Evolutionary conservation across 1,140 invertebrate species (phyloP), one percentile per base, ranked within the genome.

Genomic region (Batillaria attramentaria): DNA sequence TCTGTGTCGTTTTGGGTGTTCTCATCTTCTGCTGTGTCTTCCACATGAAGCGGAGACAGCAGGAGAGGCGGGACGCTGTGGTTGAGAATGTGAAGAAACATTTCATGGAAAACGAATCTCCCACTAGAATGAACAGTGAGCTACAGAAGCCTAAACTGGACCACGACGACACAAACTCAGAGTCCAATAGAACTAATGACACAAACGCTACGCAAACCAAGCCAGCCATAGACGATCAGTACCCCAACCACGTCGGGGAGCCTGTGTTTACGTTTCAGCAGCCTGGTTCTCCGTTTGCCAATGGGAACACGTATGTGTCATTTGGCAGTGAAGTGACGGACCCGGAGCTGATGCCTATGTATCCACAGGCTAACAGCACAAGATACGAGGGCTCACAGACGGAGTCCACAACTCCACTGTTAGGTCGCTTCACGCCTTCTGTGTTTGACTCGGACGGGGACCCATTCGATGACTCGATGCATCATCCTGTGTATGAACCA

Each of bases 251-350:
- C 54, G 77, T 76, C 8, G 31, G 60, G 4, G 79, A 80, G 62
- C 79, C 79, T 33, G 28, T 73, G 18, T 81, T 79, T 74, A 79
- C 81, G 54, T 65, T 79, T 60, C 75, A 84, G 57, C 76, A 79
- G 46, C 73, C 79, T 28, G 72, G 69, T 35, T 81, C 83, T 13
- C 68, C 74, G 33, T 68, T 80, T 54, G 65, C 33, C 57, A 84
- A 81, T 39, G 83, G 80, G 2, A 85, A 87, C 80, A 87, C 86
- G 10, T 87, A 87, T 74, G 81, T 87, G 4, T 87, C 86, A 46
- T 87, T 87, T 77, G 84, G 83, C 60, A 81, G 81, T 46, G 86
- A 86, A 54, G 73, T 81, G 41, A 81, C 81, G 3, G 84, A 86
- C 50, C 84, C 81, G 2, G 84, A 60, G 4, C 70, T 78, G 13